phyloP scores from a whole-genome alignment of 2,113 vertebrate genomes.

The Calidris pugnax region DNA sequence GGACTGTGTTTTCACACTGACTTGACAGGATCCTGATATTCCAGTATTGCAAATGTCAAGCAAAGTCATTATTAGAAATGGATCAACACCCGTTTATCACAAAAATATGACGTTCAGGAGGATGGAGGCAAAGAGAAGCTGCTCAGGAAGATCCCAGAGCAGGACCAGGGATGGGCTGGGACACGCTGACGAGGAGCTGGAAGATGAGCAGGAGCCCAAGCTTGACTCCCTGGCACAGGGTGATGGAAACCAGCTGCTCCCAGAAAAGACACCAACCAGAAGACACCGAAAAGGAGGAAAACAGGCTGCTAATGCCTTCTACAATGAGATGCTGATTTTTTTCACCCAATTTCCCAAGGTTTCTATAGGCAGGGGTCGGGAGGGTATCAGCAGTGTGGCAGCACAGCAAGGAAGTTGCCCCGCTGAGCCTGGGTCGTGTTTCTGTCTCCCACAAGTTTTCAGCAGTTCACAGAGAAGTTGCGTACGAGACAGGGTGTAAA shows the following conservation, averaged over 20 bases:
- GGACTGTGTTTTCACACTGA: not conserved
- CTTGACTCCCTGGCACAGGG: fast-evolving
- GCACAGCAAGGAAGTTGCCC: not conserved
- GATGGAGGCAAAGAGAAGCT: not conserved
- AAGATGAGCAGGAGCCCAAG: not conserved
- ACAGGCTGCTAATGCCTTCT: not conserved
- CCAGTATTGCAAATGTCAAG: not conserved
- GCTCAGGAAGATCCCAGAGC: not conserved
- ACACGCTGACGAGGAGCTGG: not conserved
- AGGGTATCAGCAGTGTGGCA: not conserved
- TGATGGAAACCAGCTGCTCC: not conserved
- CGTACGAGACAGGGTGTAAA: not conserved
- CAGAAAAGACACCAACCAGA: not conserved
- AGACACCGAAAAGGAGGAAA: not conserved
- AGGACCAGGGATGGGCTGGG: not conserved
- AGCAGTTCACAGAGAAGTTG: not conserved
- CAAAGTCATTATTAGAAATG: not conserved
- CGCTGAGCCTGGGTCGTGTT: fast-evolving
- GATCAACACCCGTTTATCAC: not conserved
- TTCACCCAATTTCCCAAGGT: not conserved
- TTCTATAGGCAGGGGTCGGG: not conserved
- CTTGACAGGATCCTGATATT: not conserved
- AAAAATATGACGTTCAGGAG: fast-evolving
- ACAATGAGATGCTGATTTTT: not conserved
- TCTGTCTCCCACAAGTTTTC: not conserved